phyloP scores from a whole-genome alignment of 2,888 invertebrate genomes.

The Pandemis heparana region DNA sequence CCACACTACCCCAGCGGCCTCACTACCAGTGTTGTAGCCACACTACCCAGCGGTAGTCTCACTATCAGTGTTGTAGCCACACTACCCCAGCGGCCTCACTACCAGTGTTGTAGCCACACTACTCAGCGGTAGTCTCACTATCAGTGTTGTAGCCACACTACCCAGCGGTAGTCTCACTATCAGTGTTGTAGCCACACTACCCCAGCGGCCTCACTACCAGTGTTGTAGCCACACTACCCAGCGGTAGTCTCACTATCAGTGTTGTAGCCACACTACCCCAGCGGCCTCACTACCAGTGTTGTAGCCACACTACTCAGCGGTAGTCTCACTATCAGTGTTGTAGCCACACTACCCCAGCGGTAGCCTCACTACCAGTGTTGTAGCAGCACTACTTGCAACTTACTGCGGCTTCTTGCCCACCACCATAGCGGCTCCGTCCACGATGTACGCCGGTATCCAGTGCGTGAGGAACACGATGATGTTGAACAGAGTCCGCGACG shows the following conservation, averaged over 20 bases:
- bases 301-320: neutral
- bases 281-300: neutral
- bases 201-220: no score
- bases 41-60: no score
- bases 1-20: no score
- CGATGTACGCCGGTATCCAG: conserved; percentile 86
- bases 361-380: neutral
- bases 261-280: neutral
- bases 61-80: no score
- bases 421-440: conserved; percentile 83
- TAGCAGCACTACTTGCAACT: conserved; percentile 55
- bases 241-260: no score
- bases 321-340: neutral
- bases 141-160: no score
- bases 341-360: neutral
- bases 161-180: no score
- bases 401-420: conserved; percentile 88
- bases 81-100: no score
- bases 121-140: no score
- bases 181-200: no score
- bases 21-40: no score
- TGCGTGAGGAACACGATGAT: conserved; percentile 87
- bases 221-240: neutral
- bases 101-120: no score
- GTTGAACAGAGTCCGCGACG: conserved; percentile 82